Base-by-base conservation (phyloP, 2,113 vertebrate species). In the Fregata magnificens region DNA sequence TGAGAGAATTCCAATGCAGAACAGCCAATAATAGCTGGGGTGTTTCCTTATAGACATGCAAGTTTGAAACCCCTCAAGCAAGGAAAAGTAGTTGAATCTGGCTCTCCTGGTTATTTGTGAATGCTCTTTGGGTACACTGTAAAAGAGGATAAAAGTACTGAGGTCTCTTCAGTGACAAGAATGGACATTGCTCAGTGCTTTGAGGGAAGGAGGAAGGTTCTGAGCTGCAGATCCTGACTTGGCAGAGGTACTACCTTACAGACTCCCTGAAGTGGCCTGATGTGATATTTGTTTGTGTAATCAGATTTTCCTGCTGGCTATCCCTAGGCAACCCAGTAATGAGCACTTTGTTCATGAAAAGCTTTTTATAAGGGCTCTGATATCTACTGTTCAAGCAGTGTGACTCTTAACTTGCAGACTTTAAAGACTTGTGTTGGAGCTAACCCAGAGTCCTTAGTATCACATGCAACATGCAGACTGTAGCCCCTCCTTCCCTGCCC, bases 401-500 rank as follows among this genome's bases (percentile, higher is more conserved):
- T n/a, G 31, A 81, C 14, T 28, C 28, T 44, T 12, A 74, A 63
- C 18, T 74, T 8, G 0, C 15, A 82, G 15, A 40, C 5, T 78
- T 90, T 36, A 25, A 92, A 71, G 28, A 29, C 7, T 56, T 55
- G 11, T 18, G 62, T 7, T 50, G 42, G 36, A 71, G 8, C 13
- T 63, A 24, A 73, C 8, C 2, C 22, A 52, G 19, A 76, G 13
- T 40, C 42, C 38, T 74, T 42, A 66, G 3, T 38, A 71, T 31
- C 16, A 62, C 5, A 24, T 31, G 8, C 10, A 90, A 59, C 3
- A 28, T 34, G 15, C 4, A 91, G 17, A 58, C 5, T 6, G 13
- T 22, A 66, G 11, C 1, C 8, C 4, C 2, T 40, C 7, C 6
- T 69, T 77, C 24, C 5, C 14, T 9, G 0, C 3, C 5, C 8